phyloP scores from a whole-genome alignment of 2,888 invertebrate species.

The Altica lythri region DNA sequence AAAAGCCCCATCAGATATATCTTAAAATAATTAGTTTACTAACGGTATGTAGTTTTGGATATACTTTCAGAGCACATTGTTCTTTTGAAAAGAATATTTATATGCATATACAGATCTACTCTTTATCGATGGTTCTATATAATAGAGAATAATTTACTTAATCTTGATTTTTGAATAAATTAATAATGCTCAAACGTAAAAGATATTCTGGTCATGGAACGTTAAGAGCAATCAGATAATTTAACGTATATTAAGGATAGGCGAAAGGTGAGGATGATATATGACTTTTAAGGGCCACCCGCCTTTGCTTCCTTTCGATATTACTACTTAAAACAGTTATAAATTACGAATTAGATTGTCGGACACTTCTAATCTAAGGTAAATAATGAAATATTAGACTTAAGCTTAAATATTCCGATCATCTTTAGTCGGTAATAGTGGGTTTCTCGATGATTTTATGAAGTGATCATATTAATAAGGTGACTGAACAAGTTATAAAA shows the following conservation, averaged over 20 bases:
- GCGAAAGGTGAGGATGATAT: slow-evolving; percentile 27
- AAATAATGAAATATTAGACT: slow-evolving; percentile 13
- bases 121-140: no score
- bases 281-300: slow-evolving; percentile 28
- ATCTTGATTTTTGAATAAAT: not conserved
- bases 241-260: slow-evolving; percentile 21
- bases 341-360: slow-evolving; percentile 4
- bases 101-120: no score
- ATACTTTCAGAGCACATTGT: no score
- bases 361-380: slow-evolving; percentile 6
- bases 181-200: slow-evolving; percentile 21
- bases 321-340: slow-evolving; percentile 13
- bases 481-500: no score
- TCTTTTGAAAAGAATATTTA: no score
- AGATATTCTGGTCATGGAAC: slow-evolving; percentile 23
- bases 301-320: slow-evolving; percentile 20
- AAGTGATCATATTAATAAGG: no score
- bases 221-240: slow-evolving; percentile 26
- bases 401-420: slow-evolving; percentile 3
- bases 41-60: no score
- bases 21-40: no score
- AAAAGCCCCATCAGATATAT: no score
- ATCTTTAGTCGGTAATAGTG: no score
- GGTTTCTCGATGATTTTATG: no score
- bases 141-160: no score